Evolutionary conservation across 2,888 invertebrate species (phyloP), one percentile per base, ranked within the genome.

Genomic region (Pedicia rivosa): DNA sequence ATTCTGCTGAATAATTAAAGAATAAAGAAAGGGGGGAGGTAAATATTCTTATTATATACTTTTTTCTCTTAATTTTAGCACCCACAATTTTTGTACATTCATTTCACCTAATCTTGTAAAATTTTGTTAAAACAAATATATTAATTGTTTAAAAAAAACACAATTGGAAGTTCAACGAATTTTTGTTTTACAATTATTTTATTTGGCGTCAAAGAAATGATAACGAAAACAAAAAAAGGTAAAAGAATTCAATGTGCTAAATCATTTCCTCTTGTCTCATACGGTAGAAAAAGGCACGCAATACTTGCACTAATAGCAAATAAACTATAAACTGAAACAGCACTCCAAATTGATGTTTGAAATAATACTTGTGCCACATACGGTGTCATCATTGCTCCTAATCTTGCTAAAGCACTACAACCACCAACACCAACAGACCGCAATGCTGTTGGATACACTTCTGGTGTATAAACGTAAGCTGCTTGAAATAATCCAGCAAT

Each of bases 401-500:
- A 67, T 29, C 94, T 64, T 0, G 91, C 91, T 65, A 90, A 81
- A 1, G 84, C 82, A 48, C 88, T 88, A 54, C 90, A 88, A 1
- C 84, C 80, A 5, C 91, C 91, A n/a, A 94, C 81, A 0, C 92
- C 92, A 5, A 90, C 76, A 2, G 91, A 81, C 38, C 91, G 63
- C 33, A 91, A 62, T 14, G 86, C 81, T 1, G 88, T 88, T 0
- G 92, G 91, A 55, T 91, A 92, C 4, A 90, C 84, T 72, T 92
- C 92, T 6, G 92, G 91, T 5, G 92, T 94, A 53, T 94, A 94
- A 5, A 92, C 90, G 53, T 92, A 94, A 0, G 90, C 88, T 0
- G 90, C 90, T 68, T 92, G 91, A 56, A 94, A 94, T 2, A 91
- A 76, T 1, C 92, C 92, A 14, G 91, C 88, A 48, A 92, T 88